These are phyloP conservation scores for Pangasius mekongensis DNA, from an alignment of 2,797 vertebrate genomes.

Conservation along the genomic window DNA sequence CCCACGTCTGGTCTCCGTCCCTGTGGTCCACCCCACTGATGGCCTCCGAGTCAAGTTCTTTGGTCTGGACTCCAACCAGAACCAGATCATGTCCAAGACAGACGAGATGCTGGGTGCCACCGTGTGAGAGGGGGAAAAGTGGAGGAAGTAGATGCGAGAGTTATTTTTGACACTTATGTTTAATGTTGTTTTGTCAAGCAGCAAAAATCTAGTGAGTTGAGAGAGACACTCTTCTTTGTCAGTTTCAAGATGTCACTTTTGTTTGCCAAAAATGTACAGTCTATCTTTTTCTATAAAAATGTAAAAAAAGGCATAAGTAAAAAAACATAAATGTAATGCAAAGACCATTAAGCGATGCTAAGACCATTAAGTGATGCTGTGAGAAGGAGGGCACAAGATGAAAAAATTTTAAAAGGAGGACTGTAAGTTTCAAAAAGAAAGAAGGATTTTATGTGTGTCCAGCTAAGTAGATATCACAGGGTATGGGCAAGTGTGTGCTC, in stretches of 20 bases:
- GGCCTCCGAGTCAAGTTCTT: conserved; percentile 95
- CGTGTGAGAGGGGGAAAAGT: conserved; percentile 76
- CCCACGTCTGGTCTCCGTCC: conserved; percentile 88
- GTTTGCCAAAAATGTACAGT: conserved; percentile 81
- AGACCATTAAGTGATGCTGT: conserved; percentile 58
- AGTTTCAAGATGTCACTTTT: conserved; percentile 64
- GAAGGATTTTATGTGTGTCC: conserved; percentile 35
- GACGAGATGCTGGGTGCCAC: conserved; percentile 90
- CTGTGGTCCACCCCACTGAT: conserved; percentile 91
- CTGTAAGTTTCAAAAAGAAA: conserved; percentile 26
- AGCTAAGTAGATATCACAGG: conserved; percentile 55
- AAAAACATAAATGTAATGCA: conserved; percentile 72
- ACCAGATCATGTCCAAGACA: conserved; percentile 92
- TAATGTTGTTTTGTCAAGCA: conserved; percentile 23
- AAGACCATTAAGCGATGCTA: conserved; percentile 68
- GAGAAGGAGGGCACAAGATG: conserved; percentile 47
- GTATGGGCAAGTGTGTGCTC: conserved; percentile 50
- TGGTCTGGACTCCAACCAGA: conserved; percentile 97
- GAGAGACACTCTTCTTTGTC: conserved; percentile 62
- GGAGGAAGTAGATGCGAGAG: conserved; percentile 41
- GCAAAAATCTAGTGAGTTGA: conserved; percentile 43
- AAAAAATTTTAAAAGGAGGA: conserved; percentile 36
- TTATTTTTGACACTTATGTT: conserved; percentile 46
- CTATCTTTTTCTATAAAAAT: conserved; percentile 71
- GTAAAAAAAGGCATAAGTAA: conserved; percentile 61